A percentile compares a stretch with the other conserved stretches of the same genome.
Evolutionary conservation across 2,113 vertebrate species (phyloP).

Genomic region (Lasiurus cinereus): DNA sequence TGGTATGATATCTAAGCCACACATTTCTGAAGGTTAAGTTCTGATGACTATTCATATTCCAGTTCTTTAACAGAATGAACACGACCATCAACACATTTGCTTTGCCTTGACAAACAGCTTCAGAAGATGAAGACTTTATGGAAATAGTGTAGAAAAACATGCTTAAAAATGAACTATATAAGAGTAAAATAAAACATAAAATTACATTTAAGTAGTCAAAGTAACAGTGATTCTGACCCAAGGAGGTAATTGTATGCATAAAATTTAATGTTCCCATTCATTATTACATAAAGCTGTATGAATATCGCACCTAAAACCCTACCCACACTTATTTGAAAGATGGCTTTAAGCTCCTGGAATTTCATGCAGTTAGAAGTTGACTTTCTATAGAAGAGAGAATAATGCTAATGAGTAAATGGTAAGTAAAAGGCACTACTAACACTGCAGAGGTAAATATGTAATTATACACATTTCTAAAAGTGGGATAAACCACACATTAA

Average conservation of each 20-base stretch:
- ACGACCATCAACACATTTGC: not conserved
- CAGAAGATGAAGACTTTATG: not conserved
- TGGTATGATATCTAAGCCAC: conserved; percentile 12
- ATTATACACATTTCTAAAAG: conserved; percentile 76
- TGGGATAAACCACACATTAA: conserved; percentile 78
- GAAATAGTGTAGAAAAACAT: not conserved
- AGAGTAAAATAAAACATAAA: conserved; percentile 67
- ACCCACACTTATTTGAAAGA: conserved; percentile 77
- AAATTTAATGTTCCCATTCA: conserved; percentile 70
- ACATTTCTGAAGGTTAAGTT: conserved; percentile 54
- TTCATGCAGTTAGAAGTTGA: conserved; percentile 70
- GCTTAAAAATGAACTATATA: conserved; percentile 15
- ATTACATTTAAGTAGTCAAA: conserved; percentile 66
- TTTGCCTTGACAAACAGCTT: not conserved
- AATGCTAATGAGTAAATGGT: conserved; percentile 77
- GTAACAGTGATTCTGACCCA: conserved; percentile 50
- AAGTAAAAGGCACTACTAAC: conserved; percentile 72
- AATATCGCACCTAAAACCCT: conserved; percentile 81
- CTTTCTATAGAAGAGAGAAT: conserved; percentile 61
- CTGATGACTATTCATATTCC: conserved; percentile 14
- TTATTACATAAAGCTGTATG: conserved; percentile 75
- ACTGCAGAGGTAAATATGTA: conserved; percentile 75
- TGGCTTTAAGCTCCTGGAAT: conserved; percentile 76
- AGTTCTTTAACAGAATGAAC: not conserved
- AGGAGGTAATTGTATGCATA: conserved; percentile 63